Conservation (phyloP, 2,888 invertebrate genomes). For the Tetragnatha montana region DNA sequence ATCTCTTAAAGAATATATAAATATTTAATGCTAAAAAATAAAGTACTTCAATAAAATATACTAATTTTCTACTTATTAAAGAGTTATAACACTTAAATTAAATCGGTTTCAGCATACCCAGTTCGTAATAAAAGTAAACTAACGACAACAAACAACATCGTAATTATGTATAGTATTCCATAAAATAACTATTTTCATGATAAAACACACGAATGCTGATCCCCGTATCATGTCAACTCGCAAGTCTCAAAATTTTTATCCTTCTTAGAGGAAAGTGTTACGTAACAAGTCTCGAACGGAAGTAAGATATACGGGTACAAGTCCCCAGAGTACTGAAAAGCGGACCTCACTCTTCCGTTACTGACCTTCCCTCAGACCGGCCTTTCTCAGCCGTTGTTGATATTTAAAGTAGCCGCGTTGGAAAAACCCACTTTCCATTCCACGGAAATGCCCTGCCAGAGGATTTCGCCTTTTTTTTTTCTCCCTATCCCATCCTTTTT, state of each 20-base stretch:
- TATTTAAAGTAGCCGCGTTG: conserved; percentile 26
- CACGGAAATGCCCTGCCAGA: background rate
- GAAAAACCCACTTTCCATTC: conserved; percentile 20
- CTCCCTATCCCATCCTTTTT: background rate
- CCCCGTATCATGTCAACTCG: no score
- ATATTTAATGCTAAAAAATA: no score
- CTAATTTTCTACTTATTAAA: no score
- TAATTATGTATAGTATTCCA: no score
- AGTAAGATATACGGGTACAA: background rate
- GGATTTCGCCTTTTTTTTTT: background rate
- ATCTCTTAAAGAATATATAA: no score
- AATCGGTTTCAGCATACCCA: no score
- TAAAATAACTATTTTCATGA: no score
- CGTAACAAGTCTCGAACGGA: background rate
- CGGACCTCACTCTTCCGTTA: background rate
- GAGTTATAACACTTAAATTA: no score
- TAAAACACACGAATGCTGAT: no score
- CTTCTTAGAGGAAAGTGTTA: background rate
- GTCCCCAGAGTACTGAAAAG: background rate
- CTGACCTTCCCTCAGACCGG: background rate
- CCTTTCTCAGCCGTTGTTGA: background rate
- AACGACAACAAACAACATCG: no score
- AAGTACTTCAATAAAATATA: no score
- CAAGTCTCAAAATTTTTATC: background rate
- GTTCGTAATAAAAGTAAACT: no score